Base-by-base conservation (phyloP, 2,888 invertebrate species). In the Andrena fulva region DNA sequence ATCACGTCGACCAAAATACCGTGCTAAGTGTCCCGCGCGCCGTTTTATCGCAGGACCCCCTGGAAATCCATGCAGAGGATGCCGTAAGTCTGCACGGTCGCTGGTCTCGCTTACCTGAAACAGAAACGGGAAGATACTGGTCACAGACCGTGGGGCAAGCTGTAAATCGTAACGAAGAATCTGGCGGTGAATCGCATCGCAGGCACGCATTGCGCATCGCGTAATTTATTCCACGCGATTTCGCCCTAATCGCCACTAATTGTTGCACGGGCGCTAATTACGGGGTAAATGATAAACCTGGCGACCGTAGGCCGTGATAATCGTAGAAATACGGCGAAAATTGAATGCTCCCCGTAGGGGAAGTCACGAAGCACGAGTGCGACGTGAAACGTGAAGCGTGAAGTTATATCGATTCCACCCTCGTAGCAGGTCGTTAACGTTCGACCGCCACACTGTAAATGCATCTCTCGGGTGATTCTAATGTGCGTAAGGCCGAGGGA, bases 251-350 rank as follows among this genome's bases (percentile, higher is more conserved):
- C 88, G 84, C 77, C 73, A 81, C 77, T 87, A 82, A 88, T 86
- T 89, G 73, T 73, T 79, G 75, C 77, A 77, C 85, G 76, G 60
- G 85, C 85, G 87, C 89, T 91, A 90, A 91, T 90, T 91, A 89
- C 87, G 74, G 82, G 81, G 86, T 76, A 86, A 90, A 89, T 89
- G 90, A 89, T 89, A 87, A 91, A 88, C 87, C 74, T 52, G 60
- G 16, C 80, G 72, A 52, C 77, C 68, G 72, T 67, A 63, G 84
- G 84, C 78, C 85, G 87, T 85, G 85, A 88, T 87, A 83, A 69
- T 78, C 80, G 70, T 85, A 85, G 87, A 84, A 85, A 85, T 80
- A 72, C 24, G 68, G 64, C 52, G 76, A 70, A 77, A 72, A 72
- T 77, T 67, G 64, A 82, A 71, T 63, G 64, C 54, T 82, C 56